Conservation (phyloP, 2,888 invertebrate species). For the Amphiduros pacificus region DNA sequence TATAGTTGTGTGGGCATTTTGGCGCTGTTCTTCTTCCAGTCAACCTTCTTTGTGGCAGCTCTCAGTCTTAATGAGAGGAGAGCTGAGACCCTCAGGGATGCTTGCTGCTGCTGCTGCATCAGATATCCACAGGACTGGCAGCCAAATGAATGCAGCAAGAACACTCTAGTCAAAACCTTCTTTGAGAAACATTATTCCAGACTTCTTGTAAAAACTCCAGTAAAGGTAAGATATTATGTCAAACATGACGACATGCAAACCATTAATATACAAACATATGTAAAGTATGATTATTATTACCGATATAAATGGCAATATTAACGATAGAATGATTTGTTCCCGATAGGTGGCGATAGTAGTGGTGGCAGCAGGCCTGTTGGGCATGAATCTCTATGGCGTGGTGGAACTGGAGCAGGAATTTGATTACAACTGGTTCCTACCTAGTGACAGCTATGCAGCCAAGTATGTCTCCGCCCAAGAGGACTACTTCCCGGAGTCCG, state of each 20-base stretch:
- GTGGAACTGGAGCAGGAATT: constrained; percentile 75
- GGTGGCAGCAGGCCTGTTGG: constrained; percentile 66
- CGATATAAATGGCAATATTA: too few relatives aligned
- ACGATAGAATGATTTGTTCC: constrained; percentile 10
- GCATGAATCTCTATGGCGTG: constrained; percentile 68
- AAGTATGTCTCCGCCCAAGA: constrained; percentile 66
- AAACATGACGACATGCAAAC: background rate
- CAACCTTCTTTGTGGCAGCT: constrained; percentile 80
- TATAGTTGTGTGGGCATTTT: constrained; percentile 78
- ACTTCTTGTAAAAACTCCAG: constrained; percentile 69
- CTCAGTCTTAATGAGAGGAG: constrained; percentile 70
- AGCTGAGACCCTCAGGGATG: constrained; percentile 5
- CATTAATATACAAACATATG: background rate
- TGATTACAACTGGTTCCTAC: constrained; percentile 79
- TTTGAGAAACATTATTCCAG: constrained; percentile 69
- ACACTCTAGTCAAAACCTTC: constrained; percentile 65
- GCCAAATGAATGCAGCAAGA: constrained; percentile 65
- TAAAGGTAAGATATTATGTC: constrained; percentile 69
- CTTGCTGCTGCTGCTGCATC: constrained; percentile 10
- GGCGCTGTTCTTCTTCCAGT: constrained; percentile 69
- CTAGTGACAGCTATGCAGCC: constrained; percentile 70
- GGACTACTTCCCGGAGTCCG: constrained; percentile 67
- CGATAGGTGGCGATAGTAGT: constrained; percentile 65
- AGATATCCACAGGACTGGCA: constrained; percentile 56
- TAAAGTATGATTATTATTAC: background rate